Evolutionary conservation across 2,888 invertebrate species (phyloP), one percentile per base, ranked within the genome.

Genomic region (Cybosia mesomella): DNA sequence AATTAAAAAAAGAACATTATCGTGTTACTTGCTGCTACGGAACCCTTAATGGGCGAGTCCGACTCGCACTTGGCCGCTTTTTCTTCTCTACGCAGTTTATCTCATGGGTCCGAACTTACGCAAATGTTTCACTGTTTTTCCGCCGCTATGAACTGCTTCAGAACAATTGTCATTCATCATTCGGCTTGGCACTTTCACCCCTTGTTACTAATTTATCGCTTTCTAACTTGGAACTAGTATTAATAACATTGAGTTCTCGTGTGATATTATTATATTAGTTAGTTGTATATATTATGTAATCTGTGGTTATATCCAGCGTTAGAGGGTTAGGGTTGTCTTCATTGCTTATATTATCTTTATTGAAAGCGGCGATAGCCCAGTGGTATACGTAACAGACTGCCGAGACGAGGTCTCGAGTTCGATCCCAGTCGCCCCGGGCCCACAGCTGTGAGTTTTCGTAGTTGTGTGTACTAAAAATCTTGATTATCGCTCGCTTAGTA

Each of bases 151-250:
- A 63, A 63, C 32, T 53, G 18, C 53, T 34, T 24, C 24, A 24
- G 36, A 63, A 55, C 63, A 39, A 63, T 55, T 54, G 34, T 39
- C 36, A 63, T 63, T 34, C 34, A 55, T 63, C 34, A 63, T 55
- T 63, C 55, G n/a, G 1, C 43, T 62, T 32, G 34, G n/a, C 13
- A 53, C n/a, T 63, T 22, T 24, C 5, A 55, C 54, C 24, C 62
- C 22, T 54, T 21, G n/a, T 39, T 24, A 22, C 1, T 32, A 21
- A 22, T 21, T 28, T 62, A 34, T 54, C n/a, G 21, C 15, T 5
- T 62, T 18, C 15, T 1, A 43, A 22, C 49, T 49, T n/a, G 18
- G 49, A n/a, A 49, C 18, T n/a, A n/a, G 49, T 49, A 49, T n/a
- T 49, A 49, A 49, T 49, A 49, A 9, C 18, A 49, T 49, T 49